phyloP scores from a whole-genome alignment of 2,888 invertebrate genomes.

The Drosophila birchii region DNA sequence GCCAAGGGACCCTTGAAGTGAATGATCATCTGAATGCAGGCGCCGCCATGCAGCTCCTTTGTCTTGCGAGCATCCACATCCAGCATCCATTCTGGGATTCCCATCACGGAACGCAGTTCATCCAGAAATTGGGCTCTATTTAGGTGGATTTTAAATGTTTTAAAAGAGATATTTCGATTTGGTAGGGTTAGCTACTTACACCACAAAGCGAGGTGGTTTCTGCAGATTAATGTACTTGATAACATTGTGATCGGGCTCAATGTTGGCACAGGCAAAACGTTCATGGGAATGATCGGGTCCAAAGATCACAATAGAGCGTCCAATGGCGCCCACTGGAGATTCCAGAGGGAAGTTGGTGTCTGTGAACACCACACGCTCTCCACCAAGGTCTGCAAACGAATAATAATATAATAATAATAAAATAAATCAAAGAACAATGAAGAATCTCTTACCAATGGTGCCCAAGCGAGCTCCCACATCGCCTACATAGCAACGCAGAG shows the following conservation, averaged over 20 bases:
- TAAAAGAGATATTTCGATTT: too few species aligned
- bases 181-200: slow-evolving; percentile 87
- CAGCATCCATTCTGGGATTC: slow-evolving; percentile 95
- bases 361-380: slow-evolving; percentile 90
- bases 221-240: slow-evolving; percentile 94
- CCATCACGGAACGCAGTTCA: slow-evolving; percentile 92
- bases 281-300: slow-evolving; percentile 90
- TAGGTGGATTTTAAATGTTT: background rate
- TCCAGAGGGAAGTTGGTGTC: slow-evolving; percentile 96
- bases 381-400: slow-evolving; percentile 88
- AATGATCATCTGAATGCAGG: slow-evolving; percentile 93
- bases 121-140: slow-evolving; percentile 92
- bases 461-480: slow-evolving; percentile 94
- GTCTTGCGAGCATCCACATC: slow-evolving; percentile 93
- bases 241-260: slow-evolving; percentile 95
- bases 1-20: slow-evolving; percentile 95
- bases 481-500: slow-evolving; percentile 95
- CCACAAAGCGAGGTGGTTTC: slow-evolving; percentile 94
- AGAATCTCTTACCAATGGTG: slow-evolving; percentile 87
- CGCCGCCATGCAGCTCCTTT: slow-evolving; percentile 90
- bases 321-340: slow-evolving; percentile 90
- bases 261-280: slow-evolving; percentile 95
- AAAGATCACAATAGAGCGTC: slow-evolving; percentile 93
- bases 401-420: background rate
- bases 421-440: too few species aligned